These are phyloP conservation scores for Drosophila meridionalis DNA, from an alignment of 2,888 invertebrate species.

Conservation along the genomic window DNA sequence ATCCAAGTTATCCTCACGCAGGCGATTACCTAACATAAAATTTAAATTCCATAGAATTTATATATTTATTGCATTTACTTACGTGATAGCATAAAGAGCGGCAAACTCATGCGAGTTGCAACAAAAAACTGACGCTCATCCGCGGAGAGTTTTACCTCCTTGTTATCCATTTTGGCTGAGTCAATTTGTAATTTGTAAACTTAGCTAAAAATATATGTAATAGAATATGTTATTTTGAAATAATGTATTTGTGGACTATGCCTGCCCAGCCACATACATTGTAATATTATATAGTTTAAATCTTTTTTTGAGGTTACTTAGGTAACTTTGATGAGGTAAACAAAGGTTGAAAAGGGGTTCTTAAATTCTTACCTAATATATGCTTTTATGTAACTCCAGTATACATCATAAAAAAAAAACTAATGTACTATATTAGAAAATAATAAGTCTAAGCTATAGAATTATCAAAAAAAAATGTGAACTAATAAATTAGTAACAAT, in stretches of 20 bases:
- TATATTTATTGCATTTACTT: constrained; percentile 2
- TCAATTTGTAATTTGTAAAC: constrained; percentile 19
- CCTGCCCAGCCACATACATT: not conserved
- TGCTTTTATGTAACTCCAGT: too few relatives aligned
- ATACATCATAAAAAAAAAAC: too few relatives aligned
- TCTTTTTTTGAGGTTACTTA: not conserved
- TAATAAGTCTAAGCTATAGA: too few relatives aligned
- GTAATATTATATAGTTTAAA: not conserved
- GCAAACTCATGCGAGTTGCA: constrained; percentile 69
- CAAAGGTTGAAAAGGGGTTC: too few relatives aligned
- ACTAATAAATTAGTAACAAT: too few relatives aligned
- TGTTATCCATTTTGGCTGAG: constrained; percentile 15
- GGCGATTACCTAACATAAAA: constrained; percentile 57
- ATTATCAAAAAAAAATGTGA: too few relatives aligned
- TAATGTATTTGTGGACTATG: not conserved
- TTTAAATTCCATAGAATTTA: not conserved
- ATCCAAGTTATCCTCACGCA: constrained; percentile 52
- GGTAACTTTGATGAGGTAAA: not conserved
- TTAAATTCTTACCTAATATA: too few relatives aligned
- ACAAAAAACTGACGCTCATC: constrained; percentile 67
- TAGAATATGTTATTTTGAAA: not conserved
- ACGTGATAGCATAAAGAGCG: constrained; percentile 80
- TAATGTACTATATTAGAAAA: too few relatives aligned
- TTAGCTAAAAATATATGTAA: not conserved
- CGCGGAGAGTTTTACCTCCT: constrained; percentile 26